phyloP scores from a whole-genome alignment of 2,797 vertebrate species.

The Anguilla obscura region DNA sequence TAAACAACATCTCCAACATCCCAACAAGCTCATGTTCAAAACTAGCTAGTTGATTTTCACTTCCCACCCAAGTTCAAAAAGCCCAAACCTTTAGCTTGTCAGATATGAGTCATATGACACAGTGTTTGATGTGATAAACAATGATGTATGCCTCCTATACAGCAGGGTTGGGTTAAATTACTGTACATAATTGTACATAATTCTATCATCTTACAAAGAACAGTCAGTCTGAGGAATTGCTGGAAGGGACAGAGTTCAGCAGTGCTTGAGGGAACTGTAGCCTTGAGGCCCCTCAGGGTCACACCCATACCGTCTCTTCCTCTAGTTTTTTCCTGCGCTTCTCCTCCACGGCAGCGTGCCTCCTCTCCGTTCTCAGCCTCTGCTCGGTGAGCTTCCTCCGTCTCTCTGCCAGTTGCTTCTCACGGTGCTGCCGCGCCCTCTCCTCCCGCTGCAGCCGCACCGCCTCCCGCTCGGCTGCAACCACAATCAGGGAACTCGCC shows the following conservation, averaged over 20 bases:
- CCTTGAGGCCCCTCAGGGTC: neutral
- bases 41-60: neutral
- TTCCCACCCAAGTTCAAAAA: neutral
- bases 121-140: neutral
- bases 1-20: neutral
- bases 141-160: too few relatives aligned
- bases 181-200: too few relatives aligned
- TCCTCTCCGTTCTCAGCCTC: conserved; percentile 82
- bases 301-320: conserved; percentile 81
- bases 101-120: neutral
- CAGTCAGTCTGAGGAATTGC: too few relatives aligned
- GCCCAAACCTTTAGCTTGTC: neutral
- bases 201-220: too few relatives aligned
- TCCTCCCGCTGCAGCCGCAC: conserved; percentile 84
- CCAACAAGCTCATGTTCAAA: neutral
- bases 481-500: neutral
- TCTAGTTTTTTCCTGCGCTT: conserved; percentile 85
- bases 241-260: too few relatives aligned
- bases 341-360: conserved; percentile 86
- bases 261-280: too few relatives aligned
- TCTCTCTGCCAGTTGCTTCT: conserved; percentile 87
- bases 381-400: conserved; percentile 86
- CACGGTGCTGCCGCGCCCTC: conserved; percentile 80
- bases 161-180: too few relatives aligned
- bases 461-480: conserved; percentile 81